Evolutionary conservation across 1,140 invertebrate genomes (phyloP).

Genomic region (Hypothenemus hampei): DNA sequence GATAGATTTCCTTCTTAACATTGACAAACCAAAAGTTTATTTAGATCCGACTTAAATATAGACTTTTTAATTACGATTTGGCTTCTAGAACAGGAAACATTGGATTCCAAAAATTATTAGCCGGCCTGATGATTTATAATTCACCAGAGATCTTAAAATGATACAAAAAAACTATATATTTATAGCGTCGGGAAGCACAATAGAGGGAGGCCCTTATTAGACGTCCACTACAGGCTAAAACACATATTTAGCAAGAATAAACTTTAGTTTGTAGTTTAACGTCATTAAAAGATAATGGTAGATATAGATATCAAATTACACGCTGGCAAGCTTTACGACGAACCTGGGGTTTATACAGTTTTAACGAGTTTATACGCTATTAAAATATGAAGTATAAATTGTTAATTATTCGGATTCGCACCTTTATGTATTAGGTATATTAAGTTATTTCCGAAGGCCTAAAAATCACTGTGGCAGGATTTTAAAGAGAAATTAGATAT

Average conservation of each 20-base stretch:
- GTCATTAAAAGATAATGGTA: conserved; percentile 1
- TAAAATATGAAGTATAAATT: conserved; percentile 8
- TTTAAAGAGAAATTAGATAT: neutral
- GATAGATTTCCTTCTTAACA: neutral
- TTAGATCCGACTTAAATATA: conserved; percentile 6
- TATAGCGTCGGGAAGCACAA: neutral
- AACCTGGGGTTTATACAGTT: conserved; percentile 7
- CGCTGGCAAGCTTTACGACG: conserved; percentile 4
- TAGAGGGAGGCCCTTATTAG: neutral
- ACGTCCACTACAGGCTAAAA: too few species aligned
- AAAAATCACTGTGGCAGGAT: too few species aligned
- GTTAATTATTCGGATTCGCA: conserved; percentile 22
- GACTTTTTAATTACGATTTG: conserved; percentile 5
- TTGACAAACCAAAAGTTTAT: too few species aligned
- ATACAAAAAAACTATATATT: neutral
- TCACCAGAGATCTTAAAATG: too few species aligned
- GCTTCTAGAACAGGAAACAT: conserved; percentile 4
- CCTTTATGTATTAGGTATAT: too few species aligned
- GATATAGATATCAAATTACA: conserved; percentile 12
- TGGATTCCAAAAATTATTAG: neutral
- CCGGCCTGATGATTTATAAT: too few species aligned
- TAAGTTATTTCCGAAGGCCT: too few species aligned
- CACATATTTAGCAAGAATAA: neutral
- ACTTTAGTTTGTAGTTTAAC: conserved; percentile 2
- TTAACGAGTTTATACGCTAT: conserved; percentile 7